These are phyloP conservation scores for Grus americana DNA, from an alignment of 2,113 vertebrate genomes.

Conservation along the genomic window DNA sequence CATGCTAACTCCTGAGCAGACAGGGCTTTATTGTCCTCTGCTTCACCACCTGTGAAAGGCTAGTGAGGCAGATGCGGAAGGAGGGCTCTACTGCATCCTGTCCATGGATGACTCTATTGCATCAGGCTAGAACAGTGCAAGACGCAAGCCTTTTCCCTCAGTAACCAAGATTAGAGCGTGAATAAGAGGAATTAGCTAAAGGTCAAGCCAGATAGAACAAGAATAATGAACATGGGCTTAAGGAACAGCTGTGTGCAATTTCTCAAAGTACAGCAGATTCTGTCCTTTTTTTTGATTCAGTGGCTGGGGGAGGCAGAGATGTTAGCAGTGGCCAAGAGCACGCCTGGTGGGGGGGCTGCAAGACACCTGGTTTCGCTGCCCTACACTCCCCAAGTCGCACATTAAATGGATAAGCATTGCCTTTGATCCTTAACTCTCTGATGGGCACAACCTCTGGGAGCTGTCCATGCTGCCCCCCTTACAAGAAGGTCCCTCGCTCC, in stretches of 20 bases:
- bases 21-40: background rate
- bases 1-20: background rate
- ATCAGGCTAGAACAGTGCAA: conserved; percentile 10
- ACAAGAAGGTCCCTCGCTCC: background rate
- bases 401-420: background rate
- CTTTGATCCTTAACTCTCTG: background rate
- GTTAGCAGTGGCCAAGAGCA: background rate
- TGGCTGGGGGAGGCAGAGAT: background rate
- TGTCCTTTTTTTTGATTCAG: background rate
- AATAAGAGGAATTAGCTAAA: conserved; percentile 60
- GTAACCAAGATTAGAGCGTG: conserved; percentile 39
- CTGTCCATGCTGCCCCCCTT: background rate
- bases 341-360: background rate
- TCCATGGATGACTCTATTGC: background rate
- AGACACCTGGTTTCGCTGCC: background rate
- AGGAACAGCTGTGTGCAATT: conserved; percentile 51
- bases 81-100: background rate
- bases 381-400: background rate
- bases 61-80: background rate
- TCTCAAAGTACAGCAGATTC: conserved; percentile 24
- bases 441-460: background rate
- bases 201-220: conserved; percentile 46
- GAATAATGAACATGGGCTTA: conserved; percentile 23
- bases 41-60: background rate
- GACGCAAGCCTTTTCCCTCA: background rate